phyloP scores from a whole-genome alignment of 2,113 vertebrate species.

The Albula goreensis region DNA sequence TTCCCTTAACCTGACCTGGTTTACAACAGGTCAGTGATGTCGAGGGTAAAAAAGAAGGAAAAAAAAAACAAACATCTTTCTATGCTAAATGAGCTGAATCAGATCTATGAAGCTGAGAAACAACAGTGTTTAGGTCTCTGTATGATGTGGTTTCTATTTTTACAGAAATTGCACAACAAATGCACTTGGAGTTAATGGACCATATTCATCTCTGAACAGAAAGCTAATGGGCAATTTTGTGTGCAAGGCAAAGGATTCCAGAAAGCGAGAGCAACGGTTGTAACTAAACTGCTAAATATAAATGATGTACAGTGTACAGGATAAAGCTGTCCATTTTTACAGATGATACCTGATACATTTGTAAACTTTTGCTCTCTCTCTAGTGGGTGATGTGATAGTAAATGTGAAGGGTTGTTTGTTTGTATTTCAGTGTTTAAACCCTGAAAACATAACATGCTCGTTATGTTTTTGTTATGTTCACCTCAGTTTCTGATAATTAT shows the following conservation, averaged over 20 bases:
- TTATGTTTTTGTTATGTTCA: no score
- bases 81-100: no score
- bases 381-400: no score
- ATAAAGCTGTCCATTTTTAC: neutral
- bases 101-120: no score
- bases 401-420: no score
- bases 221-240: neutral
- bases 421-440: no score
- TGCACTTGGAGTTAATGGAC: neutral
- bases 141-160: neutral
- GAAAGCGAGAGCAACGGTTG: neutral
- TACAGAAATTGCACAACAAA: neutral
- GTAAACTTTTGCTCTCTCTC: no score
- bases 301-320: neutral
- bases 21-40: neutral
- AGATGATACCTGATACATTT: neutral
- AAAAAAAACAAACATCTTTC: no score
- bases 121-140: neutral
- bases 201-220: neutral
- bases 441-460: no score
- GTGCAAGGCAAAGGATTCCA: neutral
- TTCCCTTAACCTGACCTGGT: neutral
- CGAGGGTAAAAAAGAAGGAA: no score
- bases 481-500: no score
- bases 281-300: neutral